Conservation (phyloP, 2,888 invertebrate genomes). For the Empis livida region DNA sequence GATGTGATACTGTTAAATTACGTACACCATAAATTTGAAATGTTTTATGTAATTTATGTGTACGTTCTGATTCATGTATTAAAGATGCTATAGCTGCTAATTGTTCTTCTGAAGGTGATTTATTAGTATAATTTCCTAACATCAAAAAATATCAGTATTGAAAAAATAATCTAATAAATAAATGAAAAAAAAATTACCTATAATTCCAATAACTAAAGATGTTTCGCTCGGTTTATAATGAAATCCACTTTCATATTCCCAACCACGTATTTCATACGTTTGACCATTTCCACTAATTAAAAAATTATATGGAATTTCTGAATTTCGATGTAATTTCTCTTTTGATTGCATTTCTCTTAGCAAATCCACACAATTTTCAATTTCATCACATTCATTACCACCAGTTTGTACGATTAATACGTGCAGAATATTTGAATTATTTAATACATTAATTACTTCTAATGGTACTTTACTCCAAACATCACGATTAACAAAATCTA, state of each 20-base stretch:
- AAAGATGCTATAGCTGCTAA: conserved; percentile 17
- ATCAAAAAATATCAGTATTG: no score
- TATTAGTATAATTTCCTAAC: conserved; percentile 22
- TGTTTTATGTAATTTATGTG: conserved; percentile 17
- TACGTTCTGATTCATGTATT: conserved; percentile 22
- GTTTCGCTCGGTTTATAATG: conserved; percentile 16
- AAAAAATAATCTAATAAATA: conserved; percentile 3
- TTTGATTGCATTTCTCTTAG: conserved; percentile 37
- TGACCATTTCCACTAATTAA: conserved; percentile 38
- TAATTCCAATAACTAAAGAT: conserved; percentile 35
- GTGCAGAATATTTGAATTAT: conserved; percentile 22
- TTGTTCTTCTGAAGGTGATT: conserved; percentile 17
- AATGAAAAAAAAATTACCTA: conserved; percentile 28
- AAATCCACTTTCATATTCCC: conserved; percentile 31
- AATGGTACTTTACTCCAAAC: conserved; percentile 21
- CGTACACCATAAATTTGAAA: conserved; percentile 15
- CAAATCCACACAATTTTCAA: conserved; percentile 27
- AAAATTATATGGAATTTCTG: conserved; percentile 37
- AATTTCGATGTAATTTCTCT: neutral
- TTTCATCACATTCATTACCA: conserved; percentile 28
- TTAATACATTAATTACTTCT: conserved; percentile 13
- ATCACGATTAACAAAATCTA: conserved; percentile 25
- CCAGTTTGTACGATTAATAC: conserved; percentile 38
- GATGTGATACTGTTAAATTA: conserved; percentile 13
- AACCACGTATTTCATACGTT: conserved; percentile 39